These are phyloP conservation scores for Drosophila dives DNA, from an alignment of 2,888 invertebrate genomes.

Conservation along the genomic window DNA sequence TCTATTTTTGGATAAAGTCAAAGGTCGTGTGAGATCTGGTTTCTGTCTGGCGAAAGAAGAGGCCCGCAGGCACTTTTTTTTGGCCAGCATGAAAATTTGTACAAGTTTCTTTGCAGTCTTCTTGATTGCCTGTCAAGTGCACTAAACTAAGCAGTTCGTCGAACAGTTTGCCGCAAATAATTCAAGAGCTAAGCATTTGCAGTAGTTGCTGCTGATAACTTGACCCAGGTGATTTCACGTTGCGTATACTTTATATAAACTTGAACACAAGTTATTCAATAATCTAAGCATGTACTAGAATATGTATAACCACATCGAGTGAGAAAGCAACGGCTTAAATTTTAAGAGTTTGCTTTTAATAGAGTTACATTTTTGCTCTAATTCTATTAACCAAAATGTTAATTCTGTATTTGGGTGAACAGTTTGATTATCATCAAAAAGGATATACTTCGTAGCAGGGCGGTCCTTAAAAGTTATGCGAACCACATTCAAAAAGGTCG, in stretches of 20 bases:
- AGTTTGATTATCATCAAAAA: conserved; percentile 25
- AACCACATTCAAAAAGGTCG: conserved; percentile 38
- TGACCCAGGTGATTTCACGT: conserved; percentile 8
- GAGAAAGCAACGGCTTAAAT: not conserved
- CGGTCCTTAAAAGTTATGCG: conserved; percentile 46
- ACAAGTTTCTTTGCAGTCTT: conserved; percentile 44
- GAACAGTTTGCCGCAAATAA: conserved; percentile 23
- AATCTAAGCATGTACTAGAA: not conserved
- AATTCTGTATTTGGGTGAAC: not conserved
- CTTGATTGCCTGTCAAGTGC: conserved; percentile 55
- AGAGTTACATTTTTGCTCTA: not conserved
- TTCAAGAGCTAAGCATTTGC: conserved; percentile 25
- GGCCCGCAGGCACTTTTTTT: conserved; percentile 16
- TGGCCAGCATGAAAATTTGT: conserved; percentile 41
- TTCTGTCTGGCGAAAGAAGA: conserved; percentile 20
- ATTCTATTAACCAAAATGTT: conserved; percentile 2
- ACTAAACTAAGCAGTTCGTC: conserved; percentile 14
- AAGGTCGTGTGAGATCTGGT: conserved; percentile 37
- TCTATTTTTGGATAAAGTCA: conserved; percentile 57
- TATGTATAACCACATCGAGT: not conserved
- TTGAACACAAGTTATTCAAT: not conserved
- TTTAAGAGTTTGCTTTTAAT: not conserved
- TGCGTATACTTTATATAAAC: not conserved
- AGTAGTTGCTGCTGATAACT: conserved; percentile 7
- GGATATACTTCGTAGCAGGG: not conserved